Base-by-base conservation (phyloP, 2,888 invertebrate genomes). In the Conops quadrifasciatus region DNA sequence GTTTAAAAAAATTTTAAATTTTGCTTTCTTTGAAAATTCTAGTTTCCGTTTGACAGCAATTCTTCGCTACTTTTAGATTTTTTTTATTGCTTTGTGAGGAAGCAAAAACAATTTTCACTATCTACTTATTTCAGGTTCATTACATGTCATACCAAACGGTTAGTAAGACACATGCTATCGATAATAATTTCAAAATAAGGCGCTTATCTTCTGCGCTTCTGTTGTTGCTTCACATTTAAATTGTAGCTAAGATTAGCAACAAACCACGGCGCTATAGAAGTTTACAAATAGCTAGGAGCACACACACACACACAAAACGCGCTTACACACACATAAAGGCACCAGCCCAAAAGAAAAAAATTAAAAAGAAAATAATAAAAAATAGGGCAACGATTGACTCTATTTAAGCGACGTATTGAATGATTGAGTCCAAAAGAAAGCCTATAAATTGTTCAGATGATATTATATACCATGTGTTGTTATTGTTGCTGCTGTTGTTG, bases 161-260 rank as follows among this genome's bases (percentile, higher is more conserved):
- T 36, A 9, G 36, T 36, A 9, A 63, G 63, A 47, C 21, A 21
- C 26, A 26, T 26, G 47, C 24, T 63, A 63, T 63, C 63, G 47
- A 63, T 63, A 62, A 62, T 43, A 47, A 26, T 63, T 63, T 47
- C 36, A 21, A 63, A 63, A 63, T 63, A 16, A 47, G 15, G 47
- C 13, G 45, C 63, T 63, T 63, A 63, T 63, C 47, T 63, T n/a
- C 26, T 26, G 9, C 9, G 15, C 28, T 56, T 56, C 28, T 56
- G 26, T 26, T 56, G 28, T 26, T n/a, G n/a, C n/a, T 56, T 16
- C 26, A 9, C 15, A 26, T 26, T 56, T 16, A 26, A 24, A 2
- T 24, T 56, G 56, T 19, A 16, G n/a, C n/a, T n/a, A n/a, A n/a
- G n/a, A n/a, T n/a, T n/a, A n/a, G n/a, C n/a, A 3, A 21, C 21